Evolutionary conservation across 2,888 invertebrate genomes (phyloP), one percentile per base, ranked within the genome.

Genomic region (Agrenia bidenticulata): DNA sequence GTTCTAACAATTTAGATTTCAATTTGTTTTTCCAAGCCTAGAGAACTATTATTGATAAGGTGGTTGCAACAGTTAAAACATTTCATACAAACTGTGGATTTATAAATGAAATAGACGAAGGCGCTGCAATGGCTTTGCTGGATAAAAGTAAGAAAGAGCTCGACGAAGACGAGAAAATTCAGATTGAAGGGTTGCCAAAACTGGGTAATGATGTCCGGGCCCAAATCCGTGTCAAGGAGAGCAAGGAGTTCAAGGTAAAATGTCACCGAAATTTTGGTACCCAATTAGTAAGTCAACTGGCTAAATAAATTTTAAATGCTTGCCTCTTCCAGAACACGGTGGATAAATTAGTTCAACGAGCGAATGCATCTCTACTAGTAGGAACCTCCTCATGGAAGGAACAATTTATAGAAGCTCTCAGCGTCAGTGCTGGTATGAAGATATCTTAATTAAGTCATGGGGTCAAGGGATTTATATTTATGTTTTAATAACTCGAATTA

Each of bases 381-480:
- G 84, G 98, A 67, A 96, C 98, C 19, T 94, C 94, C n/a, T 94
- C 96, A 0, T 99, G 99, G 99, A 92, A 90, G 80, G 99, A 99
- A 79, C 99, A 99, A 82, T 99, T 99, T 80, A 84, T 90, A 78
- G 98, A 98, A 81, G 99, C 98, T 42, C 83, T 99, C 73, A 94
- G 94, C 50, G 96, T 98, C 59, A 92, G 88, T 78, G 87, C 94
- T 78, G 95, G 95, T 87, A 81, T 78, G 78, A 64, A 23, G 5
- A 53, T 21, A 17, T 13, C 23, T 37, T 19, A 11, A 39, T 11
- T 39, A 39, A 11, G 39, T 39, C 7, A 15, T 39, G 15, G 39
- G 55, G 55, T 55, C 15, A 55, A 32, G 9, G 32, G 32, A 15
- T 39, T 49, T 11, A 39, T n/a, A 32, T 32, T 32, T 32, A 45